Base-by-base conservation (phyloP, 2,113 vertebrate species). In the Excalfactoria chinensis region DNA sequence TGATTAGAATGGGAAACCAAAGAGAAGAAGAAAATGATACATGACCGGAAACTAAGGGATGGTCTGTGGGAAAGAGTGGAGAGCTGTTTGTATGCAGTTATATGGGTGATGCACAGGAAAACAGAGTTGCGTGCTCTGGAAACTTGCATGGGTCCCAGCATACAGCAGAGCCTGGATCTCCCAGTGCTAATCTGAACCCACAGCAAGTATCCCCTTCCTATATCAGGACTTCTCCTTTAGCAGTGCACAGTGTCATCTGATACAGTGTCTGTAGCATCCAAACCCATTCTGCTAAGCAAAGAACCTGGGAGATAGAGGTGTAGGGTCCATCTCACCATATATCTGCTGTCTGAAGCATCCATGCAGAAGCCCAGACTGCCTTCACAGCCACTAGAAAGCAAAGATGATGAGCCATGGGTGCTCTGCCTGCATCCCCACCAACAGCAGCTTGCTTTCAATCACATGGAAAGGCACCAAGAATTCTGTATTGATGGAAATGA, bases 141-240 rank as follows among this genome's bases (percentile, higher is more conserved):
- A 43, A 22, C 16, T 34, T 12, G 15, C 1, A 1, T 17, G 72
- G 8, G 6, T 41, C 66, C 53, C 3, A 1, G 9, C 8, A 2
- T 2, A 22, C 0, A 1, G 63, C 68, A 13, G 16, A 68, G 43
- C 73, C 56, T 18, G 58, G 7, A 20, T 51, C 63, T 83, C 34
- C 11, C 17, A 40, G 44, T 12, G 9, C 4, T 7, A 12, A 25
- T 35, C 30, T 16, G 41, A 59, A 28, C 14, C 58, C 55, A 22
- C 41, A 63, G 26, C 7, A 34, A 73, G 5, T 3, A 1, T 18
- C 9, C 2, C 4, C 17, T 34, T 67, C 23, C 41, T 15, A 14
- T 48, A 16, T 32, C 37, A 13, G 14, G 17, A 9, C 14, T 64
- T 73, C 56, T 63, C 23, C 37, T 35, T 66, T 28, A 1, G 5